Conservation (phyloP, 2,797 vertebrate genomes). For the Notamacropus eugenii region DNA sequence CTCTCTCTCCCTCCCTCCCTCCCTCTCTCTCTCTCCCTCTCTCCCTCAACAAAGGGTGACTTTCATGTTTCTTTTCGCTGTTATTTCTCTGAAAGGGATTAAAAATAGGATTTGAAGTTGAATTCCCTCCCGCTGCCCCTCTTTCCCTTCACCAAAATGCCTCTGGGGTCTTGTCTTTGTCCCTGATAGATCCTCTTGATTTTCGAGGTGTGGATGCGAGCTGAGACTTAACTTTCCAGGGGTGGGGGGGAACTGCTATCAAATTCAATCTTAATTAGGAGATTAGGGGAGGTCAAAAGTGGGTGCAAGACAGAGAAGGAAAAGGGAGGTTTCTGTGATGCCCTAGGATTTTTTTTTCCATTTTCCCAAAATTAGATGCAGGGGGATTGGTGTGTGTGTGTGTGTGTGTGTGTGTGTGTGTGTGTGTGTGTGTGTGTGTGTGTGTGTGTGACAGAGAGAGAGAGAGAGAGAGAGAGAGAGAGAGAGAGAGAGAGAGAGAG, state of each 20-base stretch:
- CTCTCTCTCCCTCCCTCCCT: constrained; percentile 67
- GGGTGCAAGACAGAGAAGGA: neutral
- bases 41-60: constrained; percentile 63
- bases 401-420: neutral
- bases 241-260: neutral
- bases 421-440: too few species aligned
- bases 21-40: neutral
- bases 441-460: neutral
- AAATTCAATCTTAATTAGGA: neutral
- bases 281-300: neutral
- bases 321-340: neutral
- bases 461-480: neutral
- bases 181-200: constrained; percentile 79
- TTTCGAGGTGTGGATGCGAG: constrained; percentile 38
- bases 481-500: neutral
- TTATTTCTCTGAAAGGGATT: constrained; percentile 73
- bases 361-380: neutral
- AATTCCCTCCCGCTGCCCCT: constrained; percentile 16
- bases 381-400: too few species aligned
- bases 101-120: constrained; percentile 77
- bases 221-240: neutral
- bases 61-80: constrained; percentile 77
- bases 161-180: constrained; percentile 83
- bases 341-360: fast-evolving
- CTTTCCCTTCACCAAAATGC: constrained; percentile 69